These are phyloP conservation scores for Listronotus oregonensis DNA, from an alignment of 1,140 invertebrate genomes.

Conservation along the genomic window DNA sequence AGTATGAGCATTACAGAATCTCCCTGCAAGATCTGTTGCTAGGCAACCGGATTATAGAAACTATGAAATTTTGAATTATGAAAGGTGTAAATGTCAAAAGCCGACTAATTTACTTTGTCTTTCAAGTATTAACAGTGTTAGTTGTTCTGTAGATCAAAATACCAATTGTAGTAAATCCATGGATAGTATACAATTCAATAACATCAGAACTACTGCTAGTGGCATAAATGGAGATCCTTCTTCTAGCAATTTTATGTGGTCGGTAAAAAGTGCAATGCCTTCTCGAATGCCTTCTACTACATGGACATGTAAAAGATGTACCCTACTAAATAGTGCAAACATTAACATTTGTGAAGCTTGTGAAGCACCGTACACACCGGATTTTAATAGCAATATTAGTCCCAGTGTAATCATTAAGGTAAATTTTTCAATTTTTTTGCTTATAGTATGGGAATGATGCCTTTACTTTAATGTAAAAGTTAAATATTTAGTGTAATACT, in stretches of 20 bases:
- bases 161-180: slow-evolving; percentile 44
- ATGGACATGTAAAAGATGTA: slow-evolving; percentile 89
- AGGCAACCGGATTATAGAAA: slow-evolving; percentile 46
- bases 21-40: slow-evolving; percentile 52
- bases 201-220: slow-evolving; percentile 52
- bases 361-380: slow-evolving; percentile 63
- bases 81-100: slow-evolving; percentile 47
- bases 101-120: slow-evolving; percentile 46
- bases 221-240: slow-evolving; percentile 46
- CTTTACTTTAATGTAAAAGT: too few species aligned
- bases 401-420: slow-evolving; percentile 55
- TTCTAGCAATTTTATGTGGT: slow-evolving; percentile 44
- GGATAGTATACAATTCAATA: slow-evolving; percentile 50
- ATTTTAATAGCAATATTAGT: slow-evolving; percentile 53
- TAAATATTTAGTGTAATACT: too few species aligned
- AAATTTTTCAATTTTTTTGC: too few species aligned
- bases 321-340: slow-evolving; percentile 74
- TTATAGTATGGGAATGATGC: too few species aligned
- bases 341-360: slow-evolving; percentile 66
- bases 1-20: slow-evolving; percentile 51
- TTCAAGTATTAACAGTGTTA: slow-evolving; percentile 52
- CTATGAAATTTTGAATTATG: slow-evolving; percentile 46
- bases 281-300: slow-evolving; percentile 57
- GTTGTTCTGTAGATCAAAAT: slow-evolving; percentile 49
- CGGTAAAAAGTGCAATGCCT: slow-evolving; percentile 46